Base-by-base conservation (phyloP, 2,113 vertebrate species). In the Microtus montanus region DNA sequence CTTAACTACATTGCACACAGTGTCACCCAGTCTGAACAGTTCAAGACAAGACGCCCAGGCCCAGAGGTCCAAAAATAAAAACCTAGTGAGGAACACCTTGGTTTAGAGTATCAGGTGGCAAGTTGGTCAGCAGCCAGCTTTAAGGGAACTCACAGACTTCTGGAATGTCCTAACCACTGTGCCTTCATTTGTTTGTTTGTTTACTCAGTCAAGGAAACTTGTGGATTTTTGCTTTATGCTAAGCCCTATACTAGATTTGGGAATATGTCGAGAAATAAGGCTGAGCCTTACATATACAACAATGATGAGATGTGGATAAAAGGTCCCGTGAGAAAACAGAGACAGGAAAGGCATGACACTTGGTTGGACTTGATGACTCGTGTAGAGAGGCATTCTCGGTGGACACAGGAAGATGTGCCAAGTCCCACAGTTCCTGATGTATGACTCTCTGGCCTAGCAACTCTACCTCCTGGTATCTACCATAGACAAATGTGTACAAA, bases 101-200 rank as follows among this genome's bases (percentile, higher is more conserved):
- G 61, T 63, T 93, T 10, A 7, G 2, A 47, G 82, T 63, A 66
- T 64, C 87, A 64, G 47, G 84, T 33, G n/a, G 54, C 64, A 92
- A 30, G 38, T 19, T 86, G 85, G 63, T 78, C 86, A 52, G 30
- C 47, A 92, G 71, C 58, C 74, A 77, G 66, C 58, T 68, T 70
- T 80, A 28, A 41, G 44, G 54, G 41, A 58, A 49, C 38, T 94
- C 64, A 17, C 7, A 47, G 66, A 88, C 79, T 97, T 91, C 94
- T 79, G 90, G 95, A 96, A 93, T 96, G 91, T 95, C 58, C 93
- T 87, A 85, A 79, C 52, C 79, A 47, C 58, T 22, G 54, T 80
- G 47, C 87, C 71, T 94, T 97, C 52, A 11, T 84, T 93, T 93
- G 70, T 95, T 97, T 96, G 20, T 68, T 68, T 68, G 12, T 95